Percentiles rank a stretch among this genome's conserved stretches.
phyloP scores from a whole-genome alignment of 2,888 invertebrate species.

The Aplocera efformata region DNA sequence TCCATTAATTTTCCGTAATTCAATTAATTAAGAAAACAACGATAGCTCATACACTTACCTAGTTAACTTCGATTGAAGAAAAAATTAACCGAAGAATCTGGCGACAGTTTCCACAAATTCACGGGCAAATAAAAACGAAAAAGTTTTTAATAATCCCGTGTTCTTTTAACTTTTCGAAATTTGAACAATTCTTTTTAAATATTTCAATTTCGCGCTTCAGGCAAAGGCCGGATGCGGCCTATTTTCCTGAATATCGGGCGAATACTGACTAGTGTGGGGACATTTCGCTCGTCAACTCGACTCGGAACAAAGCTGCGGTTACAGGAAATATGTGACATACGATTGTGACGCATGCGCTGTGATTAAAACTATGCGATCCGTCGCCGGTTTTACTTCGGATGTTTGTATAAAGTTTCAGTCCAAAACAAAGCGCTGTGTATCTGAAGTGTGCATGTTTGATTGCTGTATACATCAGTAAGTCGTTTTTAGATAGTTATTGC shows the following conservation, averaged over 20 bases:
- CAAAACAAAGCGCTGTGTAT: conserved; percentile 6
- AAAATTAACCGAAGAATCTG: conserved; percentile 10
- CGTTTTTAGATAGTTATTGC: no score
- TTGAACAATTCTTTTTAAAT: conserved; percentile 25
- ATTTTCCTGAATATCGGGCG: conserved; percentile 57
- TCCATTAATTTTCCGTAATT: no score
- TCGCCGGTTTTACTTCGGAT: conserved; percentile 30
- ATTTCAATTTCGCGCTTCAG: conserved; percentile 43
- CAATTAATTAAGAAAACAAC: no score
- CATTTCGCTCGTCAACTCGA: conserved; percentile 30
- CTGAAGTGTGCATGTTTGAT: conserved; percentile 4
- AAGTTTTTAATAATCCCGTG: conserved; percentile 21
- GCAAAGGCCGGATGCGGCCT: conserved; percentile 55
- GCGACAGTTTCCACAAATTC: conserved; percentile 12
- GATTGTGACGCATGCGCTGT: conserved; percentile 41
- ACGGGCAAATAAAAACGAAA: conserved; percentile 16
- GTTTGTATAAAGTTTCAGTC: conserved; percentile 21
- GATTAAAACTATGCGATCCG: conserved; percentile 14
- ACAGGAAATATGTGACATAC: conserved; percentile 41
- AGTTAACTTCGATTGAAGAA: conserved; percentile 6
- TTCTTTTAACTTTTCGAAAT: conserved; percentile 19
- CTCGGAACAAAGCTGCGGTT: conserved; percentile 33
- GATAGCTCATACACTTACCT: conserved; percentile 8
- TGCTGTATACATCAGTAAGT: background rate
- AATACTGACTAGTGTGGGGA: conserved; percentile 48